A percentile compares a stretch with the other conserved stretches of the same genome.
Conservation (phyloP, 1,140 invertebrate genomes). For the Sycobia sp. region DNA sequence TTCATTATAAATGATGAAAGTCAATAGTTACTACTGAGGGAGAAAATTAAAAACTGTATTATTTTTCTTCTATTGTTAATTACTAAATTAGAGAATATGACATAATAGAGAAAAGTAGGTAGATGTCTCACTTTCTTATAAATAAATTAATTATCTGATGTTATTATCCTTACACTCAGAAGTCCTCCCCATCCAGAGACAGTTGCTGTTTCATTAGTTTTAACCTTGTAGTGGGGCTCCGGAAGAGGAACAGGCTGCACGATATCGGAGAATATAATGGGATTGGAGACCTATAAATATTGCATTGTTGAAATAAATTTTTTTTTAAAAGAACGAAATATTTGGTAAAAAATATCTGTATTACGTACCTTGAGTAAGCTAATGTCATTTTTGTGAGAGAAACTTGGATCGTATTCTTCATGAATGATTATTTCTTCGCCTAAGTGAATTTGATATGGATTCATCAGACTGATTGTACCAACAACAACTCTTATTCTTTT, state of each 20-base stretch:
- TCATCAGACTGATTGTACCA: background rate
- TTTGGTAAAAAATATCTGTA: background rate
- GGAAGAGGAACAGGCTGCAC: conserved; percentile 10
- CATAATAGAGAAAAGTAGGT: too few relatives aligned
- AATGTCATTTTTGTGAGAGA: background rate
- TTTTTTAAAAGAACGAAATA: background rate
- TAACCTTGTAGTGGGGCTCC: background rate
- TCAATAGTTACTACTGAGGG: too few relatives aligned
- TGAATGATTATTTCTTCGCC: background rate
- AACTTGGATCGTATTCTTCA: background rate
- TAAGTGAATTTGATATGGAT: background rate
- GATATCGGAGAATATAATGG: background rate
- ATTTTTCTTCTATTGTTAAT: too few relatives aligned
- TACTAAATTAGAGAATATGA: too few relatives aligned
- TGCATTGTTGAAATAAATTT: background rate
- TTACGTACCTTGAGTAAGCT: conserved; percentile 1
- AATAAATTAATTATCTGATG: background rate
- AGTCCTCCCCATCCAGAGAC: conserved; percentile 18
- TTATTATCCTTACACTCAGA: conserved; percentile 2
- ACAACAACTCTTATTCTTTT: background rate
- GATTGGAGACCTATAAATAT: background rate
- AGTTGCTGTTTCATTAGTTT: background rate
- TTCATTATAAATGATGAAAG: too few relatives aligned
- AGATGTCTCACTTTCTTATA: too few relatives aligned
- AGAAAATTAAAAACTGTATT: too few relatives aligned